Evolutionary conservation across 2,113 vertebrate species (phyloP).

Genomic region (Panthera tigris): DNA sequence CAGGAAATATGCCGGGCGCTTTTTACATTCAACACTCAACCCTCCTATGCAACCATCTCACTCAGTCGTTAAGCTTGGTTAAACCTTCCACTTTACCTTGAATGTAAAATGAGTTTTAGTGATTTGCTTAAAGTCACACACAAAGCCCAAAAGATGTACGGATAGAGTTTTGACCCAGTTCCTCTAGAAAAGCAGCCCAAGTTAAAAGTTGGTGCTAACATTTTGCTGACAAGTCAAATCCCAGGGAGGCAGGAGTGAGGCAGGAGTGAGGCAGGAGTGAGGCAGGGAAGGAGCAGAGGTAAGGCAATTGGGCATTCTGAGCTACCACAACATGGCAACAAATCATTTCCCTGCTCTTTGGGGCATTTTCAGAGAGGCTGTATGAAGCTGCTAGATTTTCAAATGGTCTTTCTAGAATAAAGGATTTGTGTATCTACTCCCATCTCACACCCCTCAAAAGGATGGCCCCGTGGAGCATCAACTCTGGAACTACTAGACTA

Average conservation of each 20-base stretch:
- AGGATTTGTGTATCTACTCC: not conserved
- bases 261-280: not conserved
- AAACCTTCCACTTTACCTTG: not conserved
- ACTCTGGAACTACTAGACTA: not conserved
- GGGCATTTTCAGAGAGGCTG: not conserved
- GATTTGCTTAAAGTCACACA: constrained; percentile 13
- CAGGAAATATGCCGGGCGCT: not conserved
- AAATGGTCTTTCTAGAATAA: not conserved
- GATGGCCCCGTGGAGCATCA: not conserved
- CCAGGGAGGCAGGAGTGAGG: not conserved
- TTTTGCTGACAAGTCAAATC: not conserved
- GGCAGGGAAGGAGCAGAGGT: not conserved
- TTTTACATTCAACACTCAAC: constrained; percentile 32
- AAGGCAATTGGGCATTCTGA: rapidly evolving
- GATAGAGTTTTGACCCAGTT: not conserved
- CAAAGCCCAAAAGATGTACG: not conserved
- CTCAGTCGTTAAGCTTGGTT: not conserved
- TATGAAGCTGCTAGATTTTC: not conserved
- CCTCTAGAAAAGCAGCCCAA: not conserved
- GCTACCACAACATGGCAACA: not conserved
- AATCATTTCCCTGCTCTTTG: not conserved
- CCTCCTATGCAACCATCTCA: not conserved
- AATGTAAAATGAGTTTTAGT: constrained; percentile 19
- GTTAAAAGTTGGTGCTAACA: not conserved
- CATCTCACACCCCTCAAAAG: not conserved